Evolutionary conservation across 2,113 vertebrate genomes (phyloP).

Genomic region (Noturus placidus): DNA sequence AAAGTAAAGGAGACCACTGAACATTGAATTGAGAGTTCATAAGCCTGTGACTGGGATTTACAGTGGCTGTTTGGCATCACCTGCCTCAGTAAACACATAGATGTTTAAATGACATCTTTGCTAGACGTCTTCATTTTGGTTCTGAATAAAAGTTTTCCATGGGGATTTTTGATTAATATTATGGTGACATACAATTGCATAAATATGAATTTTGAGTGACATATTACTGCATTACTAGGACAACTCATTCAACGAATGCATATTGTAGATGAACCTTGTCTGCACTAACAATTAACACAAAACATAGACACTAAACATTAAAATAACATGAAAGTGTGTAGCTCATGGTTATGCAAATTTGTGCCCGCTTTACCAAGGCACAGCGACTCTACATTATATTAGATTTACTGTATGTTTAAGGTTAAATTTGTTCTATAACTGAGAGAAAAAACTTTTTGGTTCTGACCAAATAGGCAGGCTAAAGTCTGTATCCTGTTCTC

Average conservation of each 20-base stretch:
- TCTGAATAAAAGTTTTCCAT: background rate
- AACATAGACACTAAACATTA: background rate
- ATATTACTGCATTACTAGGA: background rate
- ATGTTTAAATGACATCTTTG: background rate
- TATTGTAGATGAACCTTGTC: background rate
- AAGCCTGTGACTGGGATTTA: background rate
- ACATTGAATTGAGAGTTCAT: background rate
- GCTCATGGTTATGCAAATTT: background rate
- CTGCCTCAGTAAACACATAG: background rate
- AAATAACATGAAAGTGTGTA: background rate
- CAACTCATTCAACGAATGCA: background rate
- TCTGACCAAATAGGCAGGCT: background rate
- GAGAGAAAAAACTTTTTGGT: background rate
- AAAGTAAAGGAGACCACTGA: background rate
- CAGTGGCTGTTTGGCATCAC: background rate
- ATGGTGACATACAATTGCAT: background rate
- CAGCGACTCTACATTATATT: background rate
- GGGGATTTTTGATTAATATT: background rate
- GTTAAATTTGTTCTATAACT: background rate
- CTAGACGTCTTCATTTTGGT: background rate
- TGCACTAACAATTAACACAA: background rate
- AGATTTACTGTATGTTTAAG: background rate
- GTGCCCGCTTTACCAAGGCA: background rate
- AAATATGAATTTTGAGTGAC: background rate
- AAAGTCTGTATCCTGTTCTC: conserved; percentile 33